Evolutionary conservation across 2,888 invertebrate genomes (phyloP).

Genomic region (Lochmaea crataegi): DNA sequence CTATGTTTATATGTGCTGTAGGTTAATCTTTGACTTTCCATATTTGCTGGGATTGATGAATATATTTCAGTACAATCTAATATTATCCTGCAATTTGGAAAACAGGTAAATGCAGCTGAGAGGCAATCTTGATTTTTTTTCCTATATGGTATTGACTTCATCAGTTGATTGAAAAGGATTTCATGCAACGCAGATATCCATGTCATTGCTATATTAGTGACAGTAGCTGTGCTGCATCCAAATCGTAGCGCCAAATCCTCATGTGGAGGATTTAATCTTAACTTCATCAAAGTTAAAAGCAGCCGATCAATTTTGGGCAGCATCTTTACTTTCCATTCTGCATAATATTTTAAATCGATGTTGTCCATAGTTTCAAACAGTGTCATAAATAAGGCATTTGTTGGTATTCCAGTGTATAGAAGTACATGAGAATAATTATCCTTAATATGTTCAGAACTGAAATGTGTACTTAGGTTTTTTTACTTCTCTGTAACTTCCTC

Average conservation of each 20-base stretch:
- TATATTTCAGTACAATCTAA: conserved; percentile 21
- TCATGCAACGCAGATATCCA: not conserved
- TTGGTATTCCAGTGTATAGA: not conserved
- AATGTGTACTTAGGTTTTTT: not conserved
- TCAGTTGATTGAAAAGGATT: not conserved
- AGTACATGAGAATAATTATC: not conserved
- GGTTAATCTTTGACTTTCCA: conserved; percentile 1
- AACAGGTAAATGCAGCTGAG: not conserved
- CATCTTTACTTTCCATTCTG: not conserved
- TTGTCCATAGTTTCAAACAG: not conserved
- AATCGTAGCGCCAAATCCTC: not conserved
- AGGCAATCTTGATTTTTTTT: conserved; percentile 6
- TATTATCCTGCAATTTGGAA: conserved; percentile 14
- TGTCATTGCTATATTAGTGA: not conserved
- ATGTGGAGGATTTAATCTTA: not conserved
- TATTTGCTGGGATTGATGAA: not conserved
- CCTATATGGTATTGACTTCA: not conserved
- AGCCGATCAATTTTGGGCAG: not conserved
- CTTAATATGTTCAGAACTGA: not conserved
- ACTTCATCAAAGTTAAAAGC: not conserved
- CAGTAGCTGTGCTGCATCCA: not conserved
- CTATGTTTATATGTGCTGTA: conserved; percentile 5
- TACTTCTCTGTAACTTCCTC: not conserved
- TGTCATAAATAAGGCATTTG: not conserved
- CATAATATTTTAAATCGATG: not conserved